These are phyloP conservation scores for Cryptoblepharus egeriae DNA, from an alignment of 2,797 vertebrate genomes.

Conservation along the genomic window DNA sequence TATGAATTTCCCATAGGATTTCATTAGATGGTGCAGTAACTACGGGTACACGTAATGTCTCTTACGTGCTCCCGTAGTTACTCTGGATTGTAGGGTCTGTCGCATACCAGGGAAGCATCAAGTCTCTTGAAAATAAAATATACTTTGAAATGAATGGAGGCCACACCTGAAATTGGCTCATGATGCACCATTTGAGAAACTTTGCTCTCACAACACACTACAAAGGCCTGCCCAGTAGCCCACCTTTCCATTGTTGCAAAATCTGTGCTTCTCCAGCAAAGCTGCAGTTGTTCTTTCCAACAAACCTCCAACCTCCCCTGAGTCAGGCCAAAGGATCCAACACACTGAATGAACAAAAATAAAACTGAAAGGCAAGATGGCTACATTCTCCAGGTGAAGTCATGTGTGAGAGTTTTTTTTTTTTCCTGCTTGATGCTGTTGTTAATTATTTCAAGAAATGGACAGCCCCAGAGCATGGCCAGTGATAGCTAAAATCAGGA, in stretches of 20 bases:
- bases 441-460: slow-evolving; percentile 74
- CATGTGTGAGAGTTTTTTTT: slow-evolving; percentile 73
- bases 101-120: no score
- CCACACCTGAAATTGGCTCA: no score
- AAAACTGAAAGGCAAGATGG: slow-evolving; percentile 73
- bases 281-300: not conserved
- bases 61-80: no score
- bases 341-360: slow-evolving; percentile 62
- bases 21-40: no score
- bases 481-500: slow-evolving; percentile 50
- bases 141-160: no score
- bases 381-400: slow-evolving; percentile 71
- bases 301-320: not conserved
- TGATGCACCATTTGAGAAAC: no score
- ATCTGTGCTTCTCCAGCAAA: not conserved
- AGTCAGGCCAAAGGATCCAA: slow-evolving; percentile 37
- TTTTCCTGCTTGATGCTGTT: not conserved
- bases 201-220: no score
- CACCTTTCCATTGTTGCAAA: not conserved
- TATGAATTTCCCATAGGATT: no score
- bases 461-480: slow-evolving; percentile 65
- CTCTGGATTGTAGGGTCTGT: no score
- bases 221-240: no score
- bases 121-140: no score
- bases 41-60: no score